Base-by-base conservation (phyloP, 2,888 invertebrate genomes). In the Apodemia mormo region DNA sequence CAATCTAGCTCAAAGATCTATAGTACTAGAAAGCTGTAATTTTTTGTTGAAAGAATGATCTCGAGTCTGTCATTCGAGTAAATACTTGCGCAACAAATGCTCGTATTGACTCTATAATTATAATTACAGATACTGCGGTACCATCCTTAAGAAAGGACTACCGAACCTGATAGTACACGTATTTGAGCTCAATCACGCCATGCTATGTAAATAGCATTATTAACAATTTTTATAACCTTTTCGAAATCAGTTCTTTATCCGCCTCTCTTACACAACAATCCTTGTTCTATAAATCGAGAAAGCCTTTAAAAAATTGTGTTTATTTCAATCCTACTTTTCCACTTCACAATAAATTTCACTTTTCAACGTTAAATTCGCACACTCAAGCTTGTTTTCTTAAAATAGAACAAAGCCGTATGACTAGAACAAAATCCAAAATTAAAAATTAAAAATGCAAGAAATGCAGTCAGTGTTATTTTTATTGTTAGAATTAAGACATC, bases 331-430 rank as follows among this genome's bases (percentile, higher is more conserved):
- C 9, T 58, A 61, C 61, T 33, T 14, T 61, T 33, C 61, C 61
- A 14, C 14, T 61, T 14, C 14, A 65, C 54, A 65, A 54, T 30
- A 54, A 69, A 65, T 65, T 68, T 65, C 30, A 33, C 43, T 65
- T 69, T 69, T 65, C 54, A 69, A 65, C 65, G 65, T 65, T 65
- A 65, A 69, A 69, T 69, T 65, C 30, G 43, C 68, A 49, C 49
- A 14, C 65, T 65, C 29, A 45, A 68, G 49, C 61, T 61, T 33
- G 61, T 61, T 61, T 33, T 68, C 68, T 69, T 69, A 65, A 69
- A 69, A 69, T 69, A 69, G 68, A 52, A 69, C 68, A 65, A 69
- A 65, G 65, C 68, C n/a, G 54, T 43, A 69, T 52, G 49, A 65
- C 58, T 65, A 65, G 52, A 69, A 69, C 52, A 65, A 65, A 65